Evolutionary conservation across 2,888 invertebrate species (phyloP).

Genomic region (Drosophila phalerata): DNA sequence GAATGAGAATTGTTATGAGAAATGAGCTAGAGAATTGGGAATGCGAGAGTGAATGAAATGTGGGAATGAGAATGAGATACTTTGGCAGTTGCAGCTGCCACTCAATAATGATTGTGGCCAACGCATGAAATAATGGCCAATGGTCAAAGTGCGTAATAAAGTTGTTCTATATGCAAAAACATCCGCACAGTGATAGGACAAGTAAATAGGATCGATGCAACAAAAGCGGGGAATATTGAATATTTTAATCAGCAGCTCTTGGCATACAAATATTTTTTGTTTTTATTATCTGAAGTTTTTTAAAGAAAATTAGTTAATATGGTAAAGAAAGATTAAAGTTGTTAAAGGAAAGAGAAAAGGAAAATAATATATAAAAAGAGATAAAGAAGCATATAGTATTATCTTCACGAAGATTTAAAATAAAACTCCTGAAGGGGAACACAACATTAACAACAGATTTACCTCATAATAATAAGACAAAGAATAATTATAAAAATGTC

Average conservation of each 20-base stretch:
- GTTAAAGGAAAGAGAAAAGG: not conserved
- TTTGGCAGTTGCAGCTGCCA: conserved; percentile 48
- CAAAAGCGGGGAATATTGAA: no score
- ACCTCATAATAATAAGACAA: no score
- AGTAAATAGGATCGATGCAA: conserved; percentile 4
- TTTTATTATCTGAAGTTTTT: no score
- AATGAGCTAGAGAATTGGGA: conserved; percentile 21
- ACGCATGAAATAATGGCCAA: conserved; percentile 22
- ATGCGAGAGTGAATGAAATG: conserved; percentile 14
- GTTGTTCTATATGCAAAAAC: conserved; percentile 40
- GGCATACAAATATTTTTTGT: no score
- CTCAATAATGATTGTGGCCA: conserved; percentile 21
- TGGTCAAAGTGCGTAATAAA: conserved; percentile 61
- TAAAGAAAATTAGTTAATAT: not conserved
- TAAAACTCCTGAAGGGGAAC: no score
- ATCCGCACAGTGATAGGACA: not conserved
- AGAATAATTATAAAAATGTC: no score
- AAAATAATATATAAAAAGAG: not conserved
- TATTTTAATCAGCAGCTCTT: no score
- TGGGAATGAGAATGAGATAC: not conserved
- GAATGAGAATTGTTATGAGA: conserved; percentile 26
- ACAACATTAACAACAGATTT: no score
- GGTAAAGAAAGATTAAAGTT: not conserved
- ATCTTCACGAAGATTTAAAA: no score
- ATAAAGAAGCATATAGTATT: not conserved